phyloP scores from a whole-genome alignment of 64 coral and sea anemone genomes.

The Stylophora pistillata region DNA sequence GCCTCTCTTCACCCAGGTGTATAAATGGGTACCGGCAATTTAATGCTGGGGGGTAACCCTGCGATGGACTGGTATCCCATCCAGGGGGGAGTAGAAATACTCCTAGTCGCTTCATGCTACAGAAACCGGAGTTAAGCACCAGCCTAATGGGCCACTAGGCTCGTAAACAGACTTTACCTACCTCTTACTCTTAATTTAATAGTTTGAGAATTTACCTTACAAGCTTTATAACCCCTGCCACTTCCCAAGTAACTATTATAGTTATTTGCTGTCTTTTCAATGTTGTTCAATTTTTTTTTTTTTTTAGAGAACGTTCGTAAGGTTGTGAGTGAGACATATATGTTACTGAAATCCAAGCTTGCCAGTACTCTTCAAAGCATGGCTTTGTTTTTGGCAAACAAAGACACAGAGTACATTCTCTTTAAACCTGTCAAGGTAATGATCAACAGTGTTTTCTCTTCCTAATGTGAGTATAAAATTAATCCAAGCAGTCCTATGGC shows the following conservation, averaged over 20 bases:
- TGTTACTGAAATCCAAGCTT: conserved; percentile 98
- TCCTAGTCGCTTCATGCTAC: too few species aligned
- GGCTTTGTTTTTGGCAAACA: conserved; percentile 95
- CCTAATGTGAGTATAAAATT: not conserved
- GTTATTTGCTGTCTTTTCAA: not conserved
- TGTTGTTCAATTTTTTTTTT: not conserved
- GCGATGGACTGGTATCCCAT: too few species aligned
- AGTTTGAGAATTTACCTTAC: not conserved
- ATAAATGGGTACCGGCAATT: too few species aligned
- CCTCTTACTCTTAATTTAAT: not conserved
- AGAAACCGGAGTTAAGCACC: too few species aligned
- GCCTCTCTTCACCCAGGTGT: too few species aligned
- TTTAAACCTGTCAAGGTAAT: conserved; percentile 99
- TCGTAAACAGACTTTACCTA: too few species aligned
- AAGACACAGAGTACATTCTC: conserved; percentile 96
- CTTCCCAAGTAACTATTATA: too few species aligned
- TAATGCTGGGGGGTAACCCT: too few species aligned
- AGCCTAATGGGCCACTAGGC: too few species aligned
- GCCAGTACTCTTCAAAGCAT: conserved; percentile 96
- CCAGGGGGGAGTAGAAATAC: too few species aligned
- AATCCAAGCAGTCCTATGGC: too few species aligned
- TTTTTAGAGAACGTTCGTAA: conserved; percentile 94
- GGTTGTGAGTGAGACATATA: conserved; percentile 97
- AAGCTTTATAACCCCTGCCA: too few species aligned
- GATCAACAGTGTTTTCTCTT: not conserved